phyloP scores from a whole-genome alignment of 1,140 invertebrate species.

The Drosophila bifasciata region DNA sequence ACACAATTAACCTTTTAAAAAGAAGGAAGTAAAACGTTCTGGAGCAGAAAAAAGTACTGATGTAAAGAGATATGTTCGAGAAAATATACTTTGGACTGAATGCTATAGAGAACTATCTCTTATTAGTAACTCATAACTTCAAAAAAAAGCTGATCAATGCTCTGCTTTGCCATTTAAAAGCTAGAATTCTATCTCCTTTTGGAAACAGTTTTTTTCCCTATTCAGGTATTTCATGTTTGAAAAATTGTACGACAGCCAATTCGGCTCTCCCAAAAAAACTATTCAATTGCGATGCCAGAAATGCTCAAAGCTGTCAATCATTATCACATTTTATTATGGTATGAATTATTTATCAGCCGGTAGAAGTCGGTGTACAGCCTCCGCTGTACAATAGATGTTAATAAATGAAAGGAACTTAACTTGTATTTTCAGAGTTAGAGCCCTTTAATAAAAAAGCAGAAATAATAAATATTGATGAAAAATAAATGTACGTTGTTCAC shows the following conservation, averaged over 20 bases:
- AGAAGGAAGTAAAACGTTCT: too few species aligned
- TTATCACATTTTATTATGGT: conserved; percentile 40
- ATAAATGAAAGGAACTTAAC: conserved; percentile 38
- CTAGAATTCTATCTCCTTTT: too few species aligned
- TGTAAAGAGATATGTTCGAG: too few species aligned
- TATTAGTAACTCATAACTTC: too few species aligned
- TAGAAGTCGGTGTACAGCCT: neutral
- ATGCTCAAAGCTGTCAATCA: conserved; percentile 48
- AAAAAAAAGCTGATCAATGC: too few species aligned
- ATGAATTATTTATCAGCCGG: conserved; percentile 24
- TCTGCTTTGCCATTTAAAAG: too few species aligned
- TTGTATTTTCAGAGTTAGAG: neutral
- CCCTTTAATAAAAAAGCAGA: neutral
- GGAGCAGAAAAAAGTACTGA: too few species aligned
- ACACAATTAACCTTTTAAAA: too few species aligned
- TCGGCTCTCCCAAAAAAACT: conserved; percentile 14
- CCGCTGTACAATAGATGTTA: conserved; percentile 17
- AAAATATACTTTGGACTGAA: too few species aligned
- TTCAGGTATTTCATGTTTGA: too few species aligned
- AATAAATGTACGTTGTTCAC: neutral
- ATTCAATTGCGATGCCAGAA: conserved; percentile 41
- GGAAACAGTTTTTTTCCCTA: too few species aligned
- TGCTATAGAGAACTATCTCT: too few species aligned
- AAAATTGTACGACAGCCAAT: conserved; percentile 31
- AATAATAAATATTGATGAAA: conserved; percentile 25